phyloP scores from a whole-genome alignment of 2,113 vertebrate species.

The Benitochromis conjunctus region DNA sequence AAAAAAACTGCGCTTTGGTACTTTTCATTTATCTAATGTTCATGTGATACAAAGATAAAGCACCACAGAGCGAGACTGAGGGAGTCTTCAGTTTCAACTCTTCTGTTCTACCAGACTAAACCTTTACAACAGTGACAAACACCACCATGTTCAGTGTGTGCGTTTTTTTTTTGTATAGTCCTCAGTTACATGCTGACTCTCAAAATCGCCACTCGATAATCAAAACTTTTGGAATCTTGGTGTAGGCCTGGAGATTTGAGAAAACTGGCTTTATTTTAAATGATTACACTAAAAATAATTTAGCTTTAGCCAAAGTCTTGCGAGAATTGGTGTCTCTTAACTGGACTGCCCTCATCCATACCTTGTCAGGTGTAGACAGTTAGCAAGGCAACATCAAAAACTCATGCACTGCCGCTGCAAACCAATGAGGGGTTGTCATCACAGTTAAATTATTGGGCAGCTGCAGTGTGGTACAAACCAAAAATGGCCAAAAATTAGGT shows the following conservation, averaged over 20 bases:
- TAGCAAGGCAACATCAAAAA: background rate
- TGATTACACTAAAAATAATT: background rate
- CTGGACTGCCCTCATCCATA: background rate
- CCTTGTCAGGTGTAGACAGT: background rate
- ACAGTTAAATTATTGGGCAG: background rate
- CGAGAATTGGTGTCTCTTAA: background rate
- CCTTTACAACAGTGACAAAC: background rate
- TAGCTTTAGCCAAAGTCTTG: background rate
- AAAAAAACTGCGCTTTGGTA: background rate
- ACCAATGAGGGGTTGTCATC: background rate
- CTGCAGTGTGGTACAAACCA: background rate
- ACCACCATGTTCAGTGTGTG: background rate
- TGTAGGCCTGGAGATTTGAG: background rate
- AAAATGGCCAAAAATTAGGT: background rate
- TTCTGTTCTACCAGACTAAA: background rate
- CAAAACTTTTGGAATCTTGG: background rate
- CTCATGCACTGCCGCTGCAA: background rate
- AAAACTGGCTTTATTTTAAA: background rate
- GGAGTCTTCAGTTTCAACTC: background rate
- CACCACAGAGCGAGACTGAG: no score
- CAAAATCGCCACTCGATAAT: background rate
- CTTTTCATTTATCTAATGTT: background rate
- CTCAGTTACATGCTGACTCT: background rate
- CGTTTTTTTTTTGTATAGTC: background rate
- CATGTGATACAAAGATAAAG: background rate